Percentiles rank a stretch among this genome's conserved stretches.
Conservation (phyloP, 2,797 vertebrate species). For the Lacerta bilineata region DNA sequence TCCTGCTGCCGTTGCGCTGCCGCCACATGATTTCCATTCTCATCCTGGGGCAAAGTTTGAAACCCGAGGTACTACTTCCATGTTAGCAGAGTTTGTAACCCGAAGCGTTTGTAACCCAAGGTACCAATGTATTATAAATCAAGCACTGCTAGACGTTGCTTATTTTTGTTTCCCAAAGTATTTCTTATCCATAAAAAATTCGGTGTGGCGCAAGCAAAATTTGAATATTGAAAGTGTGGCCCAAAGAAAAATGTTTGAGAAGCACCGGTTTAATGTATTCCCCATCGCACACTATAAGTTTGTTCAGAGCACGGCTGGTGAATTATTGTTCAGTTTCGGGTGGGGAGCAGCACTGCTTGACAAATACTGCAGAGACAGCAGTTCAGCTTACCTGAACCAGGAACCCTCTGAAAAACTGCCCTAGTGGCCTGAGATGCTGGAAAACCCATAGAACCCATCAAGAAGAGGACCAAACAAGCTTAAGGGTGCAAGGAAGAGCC, state of each 20-base stretch:
- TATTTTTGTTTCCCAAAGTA: no score
- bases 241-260: no score
- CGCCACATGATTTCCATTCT: accelerated
- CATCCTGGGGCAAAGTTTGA: no score
- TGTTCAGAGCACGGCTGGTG: neutral
- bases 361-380: neutral
- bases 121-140: no score
- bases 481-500: neutral
- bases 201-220: no score
- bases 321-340: neutral
- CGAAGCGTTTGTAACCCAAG: no score
- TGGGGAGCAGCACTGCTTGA: neutral
- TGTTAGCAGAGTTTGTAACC: no score
- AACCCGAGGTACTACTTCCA: no score
- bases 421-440: neutral
- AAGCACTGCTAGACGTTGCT: no score
- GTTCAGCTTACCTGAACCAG: neutral
- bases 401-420: neutral
- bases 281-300: neutral
- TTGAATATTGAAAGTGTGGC: no score
- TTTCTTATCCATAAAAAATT: no score
- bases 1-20: no score
- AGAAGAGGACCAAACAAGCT: neutral
- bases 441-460: neutral
- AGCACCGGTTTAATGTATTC: neutral